These are phyloP conservation scores for Pachyrhynchus sulphureomaculatus DNA, from an alignment of 1,140 invertebrate genomes.

Conservation along the genomic window DNA sequence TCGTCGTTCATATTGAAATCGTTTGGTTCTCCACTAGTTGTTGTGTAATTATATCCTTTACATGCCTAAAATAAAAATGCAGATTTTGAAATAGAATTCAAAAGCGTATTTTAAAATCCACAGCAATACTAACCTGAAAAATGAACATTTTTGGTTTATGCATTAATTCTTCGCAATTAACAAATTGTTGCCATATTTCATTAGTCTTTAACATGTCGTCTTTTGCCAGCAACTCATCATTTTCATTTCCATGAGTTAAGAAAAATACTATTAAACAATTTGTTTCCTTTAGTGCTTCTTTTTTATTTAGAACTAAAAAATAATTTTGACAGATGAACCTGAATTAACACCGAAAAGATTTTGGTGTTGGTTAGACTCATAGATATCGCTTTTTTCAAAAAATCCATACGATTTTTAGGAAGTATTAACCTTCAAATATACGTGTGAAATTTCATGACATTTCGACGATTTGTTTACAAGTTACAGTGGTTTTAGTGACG, in stretches of 20 bases:
- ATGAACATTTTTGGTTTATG: constrained; percentile 46
- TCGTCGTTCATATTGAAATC: not conserved
- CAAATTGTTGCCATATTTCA: constrained; percentile 38
- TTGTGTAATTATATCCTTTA: constrained; percentile 35
- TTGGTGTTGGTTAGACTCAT: no score
- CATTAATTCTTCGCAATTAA: constrained; percentile 23
- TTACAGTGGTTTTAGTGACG: no score
- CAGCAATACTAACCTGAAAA: constrained; percentile 45
- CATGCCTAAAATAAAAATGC: constrained; percentile 42
- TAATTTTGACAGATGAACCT: no score
- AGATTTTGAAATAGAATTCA: no score
- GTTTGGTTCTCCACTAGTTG: not conserved
- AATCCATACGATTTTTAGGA: no score
- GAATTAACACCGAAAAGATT: no score
- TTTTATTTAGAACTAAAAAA: constrained; percentile 29
- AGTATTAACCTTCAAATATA: no score
- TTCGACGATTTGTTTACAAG: no score
- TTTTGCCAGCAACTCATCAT: constrained; percentile 26
- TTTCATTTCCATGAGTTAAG: constrained; percentile 39
- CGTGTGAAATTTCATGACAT: no score
- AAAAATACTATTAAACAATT: constrained; percentile 44
- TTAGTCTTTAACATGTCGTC: constrained; percentile 23
- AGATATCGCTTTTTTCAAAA: no score
- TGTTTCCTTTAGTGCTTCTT: constrained; percentile 19
- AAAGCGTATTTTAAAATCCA: no score